Base-by-base conservation (phyloP, 2,888 invertebrate species). In the Artemia sp. region DNA sequence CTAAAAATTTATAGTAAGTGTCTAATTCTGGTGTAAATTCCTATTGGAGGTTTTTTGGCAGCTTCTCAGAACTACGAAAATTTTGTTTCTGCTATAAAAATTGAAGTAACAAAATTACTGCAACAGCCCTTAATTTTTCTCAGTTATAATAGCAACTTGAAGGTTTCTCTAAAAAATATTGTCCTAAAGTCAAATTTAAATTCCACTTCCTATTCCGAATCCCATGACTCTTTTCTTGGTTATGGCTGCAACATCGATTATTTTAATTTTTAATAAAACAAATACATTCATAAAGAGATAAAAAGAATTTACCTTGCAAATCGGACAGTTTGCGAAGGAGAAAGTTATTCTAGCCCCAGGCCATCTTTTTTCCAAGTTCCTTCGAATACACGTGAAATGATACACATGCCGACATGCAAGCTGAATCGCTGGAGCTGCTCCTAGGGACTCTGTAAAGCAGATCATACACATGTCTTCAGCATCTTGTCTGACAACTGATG, bases 381-480 rank as follows among this genome's bases (percentile, higher is more conserved):
- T 86, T 76, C 86, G 86, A 76, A 90, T 88, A 80, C 97, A 97
- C 76, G 93, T 92, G 70, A 87, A 83, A 77, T 97, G 97, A 79
- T 97, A 97, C 12, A 96, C 91, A 77, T 97, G 97, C 0, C 94
- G 94, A 79, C 97, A 97, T 74, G 86, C 84, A 70, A 96, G 80
- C 82, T 90, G 90, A 76, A 96, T 85, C 4, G 95, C 90, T 11
- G 97, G 97, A 0, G 96, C 95, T 73, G 91, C 93, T 51, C 93
- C 90, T 66, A 97, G 81, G 0, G 96, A 93, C 78, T 97, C 97
- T 0, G 94, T 93, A 80, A 97, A 97, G 79, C 97, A 97, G 75
- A 97, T 92, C 92, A 97, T 96, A 80, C 97, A 97, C 92, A 97
- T 94, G 78, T 97, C 97, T 76, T 97, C 97, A 0, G 92, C 92